phyloP scores from a whole-genome alignment of 2,888 invertebrate genomes.

The Diplolepis rosae region DNA sequence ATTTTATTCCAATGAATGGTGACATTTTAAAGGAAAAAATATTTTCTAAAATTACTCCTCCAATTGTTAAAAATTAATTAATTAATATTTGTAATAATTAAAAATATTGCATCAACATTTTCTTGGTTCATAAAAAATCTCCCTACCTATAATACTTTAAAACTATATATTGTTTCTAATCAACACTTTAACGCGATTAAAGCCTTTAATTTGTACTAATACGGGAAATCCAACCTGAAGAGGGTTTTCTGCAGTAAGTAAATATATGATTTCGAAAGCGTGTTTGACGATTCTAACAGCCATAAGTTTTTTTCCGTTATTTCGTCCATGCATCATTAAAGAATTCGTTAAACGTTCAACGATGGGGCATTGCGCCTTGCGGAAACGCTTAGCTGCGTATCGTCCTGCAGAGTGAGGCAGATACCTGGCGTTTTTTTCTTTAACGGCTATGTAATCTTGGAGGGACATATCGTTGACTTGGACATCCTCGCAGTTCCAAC shows the following conservation, averaged over 20 bases:
- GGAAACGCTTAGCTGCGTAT: conserved; percentile 93
- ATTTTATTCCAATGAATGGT: too few species aligned
- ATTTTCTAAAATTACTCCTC: too few species aligned
- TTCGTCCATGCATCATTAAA: conserved; percentile 99
- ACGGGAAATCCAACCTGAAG: conserved; percentile 78
- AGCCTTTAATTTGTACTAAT: background rate
- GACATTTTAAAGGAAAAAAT: too few species aligned
- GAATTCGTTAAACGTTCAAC: conserved; percentile 98
- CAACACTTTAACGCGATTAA: too few species aligned
- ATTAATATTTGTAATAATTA: too few species aligned
- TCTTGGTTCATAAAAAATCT: too few species aligned
- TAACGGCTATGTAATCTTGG: conserved; percentile 96
- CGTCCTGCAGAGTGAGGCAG: conserved; percentile 92
- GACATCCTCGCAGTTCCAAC: conserved; percentile 98
- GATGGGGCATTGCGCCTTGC: conserved; percentile 99
- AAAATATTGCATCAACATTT: too few species aligned
- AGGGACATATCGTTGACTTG: conserved; percentile 98
- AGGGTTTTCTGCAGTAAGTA: conserved; percentile 91
- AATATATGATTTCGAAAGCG: conserved; percentile 98
- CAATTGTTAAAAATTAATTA: too few species aligned
- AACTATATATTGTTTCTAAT: too few species aligned
- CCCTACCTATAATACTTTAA: too few species aligned
- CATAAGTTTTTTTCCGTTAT: conserved; percentile 99
- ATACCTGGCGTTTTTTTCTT: conserved; percentile 99
- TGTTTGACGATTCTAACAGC: conserved; percentile 99